Conservation (phyloP, 2,888 invertebrate genomes). For the Thereva unica region DNA sequence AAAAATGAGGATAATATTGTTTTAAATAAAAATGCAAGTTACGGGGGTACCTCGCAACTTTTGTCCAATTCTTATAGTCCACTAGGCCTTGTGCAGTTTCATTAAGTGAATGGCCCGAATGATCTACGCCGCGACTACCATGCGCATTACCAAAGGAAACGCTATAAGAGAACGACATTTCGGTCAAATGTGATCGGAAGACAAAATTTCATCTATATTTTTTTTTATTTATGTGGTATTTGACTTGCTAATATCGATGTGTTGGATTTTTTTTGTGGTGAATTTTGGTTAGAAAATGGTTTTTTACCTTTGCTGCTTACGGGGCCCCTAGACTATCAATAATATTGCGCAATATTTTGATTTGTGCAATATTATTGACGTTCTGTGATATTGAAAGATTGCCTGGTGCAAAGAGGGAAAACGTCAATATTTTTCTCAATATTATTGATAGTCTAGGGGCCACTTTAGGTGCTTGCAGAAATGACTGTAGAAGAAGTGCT, state of each 20-base stretch:
- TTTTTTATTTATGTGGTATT: conserved; percentile 6
- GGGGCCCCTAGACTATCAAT: too few relatives aligned
- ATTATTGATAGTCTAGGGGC: neutral
- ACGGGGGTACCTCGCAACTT: conserved; percentile 59
- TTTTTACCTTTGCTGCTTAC: conserved; percentile 8
- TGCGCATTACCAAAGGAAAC: conserved; percentile 44
- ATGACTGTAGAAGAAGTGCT: conserved; percentile 38
- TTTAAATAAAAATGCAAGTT: conserved; percentile 17
- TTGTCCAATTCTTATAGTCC: conserved; percentile 65
- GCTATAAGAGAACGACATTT: conserved; percentile 41
- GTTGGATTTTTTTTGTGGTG: conserved; percentile 8
- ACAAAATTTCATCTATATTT: conserved; percentile 1
- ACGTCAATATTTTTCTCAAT: too few relatives aligned
- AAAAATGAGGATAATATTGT: conserved; percentile 20
- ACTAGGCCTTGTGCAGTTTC: conserved; percentile 62
- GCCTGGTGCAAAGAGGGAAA: too few relatives aligned
- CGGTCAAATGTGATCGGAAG: conserved; percentile 30
- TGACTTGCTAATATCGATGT: conserved; percentile 13
- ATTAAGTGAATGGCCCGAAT: conserved; percentile 62
- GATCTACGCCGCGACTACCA: conserved; percentile 46
- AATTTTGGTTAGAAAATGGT: conserved; percentile 5
- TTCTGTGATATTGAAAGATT: too few relatives aligned
- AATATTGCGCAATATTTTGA: too few relatives aligned
- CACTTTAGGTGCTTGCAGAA: conserved; percentile 4
- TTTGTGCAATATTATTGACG: too few relatives aligned